Percentiles rank a stretch among this genome's conserved stretches.
Conservation (phyloP, 2,113 vertebrate genomes). For the Paramisgurnus dabryanus region DNA sequence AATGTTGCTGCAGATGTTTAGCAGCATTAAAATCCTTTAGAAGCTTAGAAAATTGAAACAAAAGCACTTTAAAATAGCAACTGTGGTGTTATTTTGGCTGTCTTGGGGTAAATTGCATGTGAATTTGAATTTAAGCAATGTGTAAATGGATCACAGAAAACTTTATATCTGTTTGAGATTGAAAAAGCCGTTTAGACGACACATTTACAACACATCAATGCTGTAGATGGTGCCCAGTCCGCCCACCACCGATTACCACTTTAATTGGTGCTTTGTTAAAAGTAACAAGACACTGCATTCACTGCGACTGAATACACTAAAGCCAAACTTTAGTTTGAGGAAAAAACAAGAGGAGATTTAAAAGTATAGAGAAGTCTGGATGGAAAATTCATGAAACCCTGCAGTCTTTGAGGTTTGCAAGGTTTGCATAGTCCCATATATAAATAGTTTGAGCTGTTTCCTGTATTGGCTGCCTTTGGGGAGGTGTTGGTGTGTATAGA, state of each 20-base stretch:
- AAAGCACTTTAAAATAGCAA: neutral
- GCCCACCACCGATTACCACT: neutral
- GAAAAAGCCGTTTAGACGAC: no score
- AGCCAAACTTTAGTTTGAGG: neutral
- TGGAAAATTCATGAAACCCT: conserved; percentile 9
- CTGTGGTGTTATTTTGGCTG: neutral
- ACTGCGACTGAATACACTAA: neutral
- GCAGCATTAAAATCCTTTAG: conserved; percentile 5
- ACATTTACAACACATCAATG: neutral
- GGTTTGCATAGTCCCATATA: conserved; percentile 13
- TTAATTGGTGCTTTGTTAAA: neutral
- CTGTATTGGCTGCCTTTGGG: conserved; percentile 19
- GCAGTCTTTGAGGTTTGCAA: neutral
- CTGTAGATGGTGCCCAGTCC: neutral
- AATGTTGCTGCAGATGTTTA: conserved; percentile 52
- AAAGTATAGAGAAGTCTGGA: neutral
- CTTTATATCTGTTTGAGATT: neutral
- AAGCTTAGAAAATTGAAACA: neutral
- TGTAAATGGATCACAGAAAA: conserved; percentile 30
- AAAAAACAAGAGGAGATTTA: no score
- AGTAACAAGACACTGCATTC: neutral
- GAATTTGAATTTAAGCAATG: conserved; percentile 6
- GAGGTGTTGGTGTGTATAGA: neutral
- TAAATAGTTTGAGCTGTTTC: conserved; percentile 20
- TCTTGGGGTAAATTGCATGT: neutral